phyloP scores from a whole-genome alignment of 2,888 invertebrate genomes.

The Eulithis testata region DNA sequence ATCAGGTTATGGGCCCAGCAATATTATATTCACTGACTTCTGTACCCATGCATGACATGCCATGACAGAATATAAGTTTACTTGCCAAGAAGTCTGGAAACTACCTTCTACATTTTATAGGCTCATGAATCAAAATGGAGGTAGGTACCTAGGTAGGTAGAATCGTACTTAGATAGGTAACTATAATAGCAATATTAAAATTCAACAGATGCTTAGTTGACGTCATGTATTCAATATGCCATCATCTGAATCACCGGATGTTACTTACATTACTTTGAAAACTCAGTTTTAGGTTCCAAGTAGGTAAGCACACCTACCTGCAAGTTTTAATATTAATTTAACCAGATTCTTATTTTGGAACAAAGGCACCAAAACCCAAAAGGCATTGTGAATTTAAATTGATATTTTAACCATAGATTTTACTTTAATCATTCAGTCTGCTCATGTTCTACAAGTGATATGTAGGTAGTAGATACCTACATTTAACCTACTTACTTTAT shows the following conservation, averaged over 20 bases:
- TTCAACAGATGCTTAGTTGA: conserved; percentile 14
- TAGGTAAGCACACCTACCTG: conserved; percentile 1
- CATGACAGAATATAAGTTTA: too few species aligned
- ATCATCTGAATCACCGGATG: conserved; percentile 25
- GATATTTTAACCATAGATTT: background rate
- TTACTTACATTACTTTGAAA: background rate
- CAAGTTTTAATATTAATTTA: too few species aligned
- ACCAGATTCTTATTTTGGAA: conserved; percentile 8
- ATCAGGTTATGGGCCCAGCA: too few species aligned
- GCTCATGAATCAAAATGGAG: background rate
- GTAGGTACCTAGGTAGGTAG: background rate
- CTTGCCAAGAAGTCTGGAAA: too few species aligned
- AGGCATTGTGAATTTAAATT: background rate
- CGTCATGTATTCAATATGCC: conserved; percentile 25
- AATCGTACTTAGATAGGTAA: background rate
- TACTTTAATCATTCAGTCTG: background rate
- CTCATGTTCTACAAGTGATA: conserved; percentile 6
- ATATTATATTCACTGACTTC: too few species aligned
- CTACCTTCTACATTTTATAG: too few species aligned
- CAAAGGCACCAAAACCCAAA: conserved; percentile 1
- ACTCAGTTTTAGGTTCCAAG: conserved; percentile 6
- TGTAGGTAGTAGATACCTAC: too few species aligned
- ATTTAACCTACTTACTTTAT: too few species aligned
- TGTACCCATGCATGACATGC: too few species aligned
- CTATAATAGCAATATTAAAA: conserved; percentile 5